Evolutionary conservation across 1,140 invertebrate genomes (phyloP).

Genomic region (Stegodyphus dumicola): DNA sequence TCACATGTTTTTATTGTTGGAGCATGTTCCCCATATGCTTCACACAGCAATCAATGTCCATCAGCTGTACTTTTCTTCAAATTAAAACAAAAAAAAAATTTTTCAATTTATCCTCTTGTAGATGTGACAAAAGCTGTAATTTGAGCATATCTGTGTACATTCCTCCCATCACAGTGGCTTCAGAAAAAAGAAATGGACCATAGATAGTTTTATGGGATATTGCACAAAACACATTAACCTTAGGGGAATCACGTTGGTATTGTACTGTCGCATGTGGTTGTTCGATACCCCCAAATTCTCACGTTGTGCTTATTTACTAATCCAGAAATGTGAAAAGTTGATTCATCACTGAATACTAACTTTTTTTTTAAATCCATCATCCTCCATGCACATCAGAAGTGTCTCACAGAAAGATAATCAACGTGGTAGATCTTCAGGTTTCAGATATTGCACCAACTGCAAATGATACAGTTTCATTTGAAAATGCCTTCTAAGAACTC

Average conservation of each 20-base stretch:
- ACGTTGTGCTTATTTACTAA: background rate
- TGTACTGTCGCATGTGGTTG: background rate
- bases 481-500: background rate
- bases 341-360: slow-evolving; percentile 36
- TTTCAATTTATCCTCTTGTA: slow-evolving; percentile 14
- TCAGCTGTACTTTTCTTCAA: too few relatives aligned
- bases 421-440: background rate
- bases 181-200: background rate
- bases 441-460: background rate
- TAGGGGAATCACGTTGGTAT: background rate
- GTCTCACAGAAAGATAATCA: background rate
- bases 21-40: too few relatives aligned
- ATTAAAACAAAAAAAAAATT: too few relatives aligned
- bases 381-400: background rate
- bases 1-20: too few relatives aligned
- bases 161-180: too few relatives aligned
- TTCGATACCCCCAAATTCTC: background rate
- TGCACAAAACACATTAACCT: background rate
- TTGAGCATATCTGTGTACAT: background rate
- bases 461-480: background rate
- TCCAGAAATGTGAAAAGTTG: slow-evolving; percentile 25
- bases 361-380: slow-evolving; percentile 8
- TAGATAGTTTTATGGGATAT: background rate
- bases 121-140: background rate
- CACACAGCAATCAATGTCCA: too few relatives aligned